phyloP scores from a whole-genome alignment of 2,888 invertebrate species.

The Tenthredo scrophulariae region DNA sequence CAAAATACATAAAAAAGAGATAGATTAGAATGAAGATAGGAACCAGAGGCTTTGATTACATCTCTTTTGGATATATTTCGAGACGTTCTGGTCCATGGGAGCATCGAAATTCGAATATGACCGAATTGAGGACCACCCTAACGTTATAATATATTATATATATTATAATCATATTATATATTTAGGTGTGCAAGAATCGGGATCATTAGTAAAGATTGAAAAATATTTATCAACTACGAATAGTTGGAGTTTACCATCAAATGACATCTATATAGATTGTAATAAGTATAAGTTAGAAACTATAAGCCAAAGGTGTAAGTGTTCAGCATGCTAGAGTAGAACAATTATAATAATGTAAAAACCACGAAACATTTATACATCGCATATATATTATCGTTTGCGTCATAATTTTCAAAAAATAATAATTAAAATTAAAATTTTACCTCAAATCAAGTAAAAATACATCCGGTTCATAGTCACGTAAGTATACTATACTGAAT shows the following conservation, averaged over 20 bases:
- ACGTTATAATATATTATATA: too few relatives aligned
- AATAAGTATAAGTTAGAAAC: neutral
- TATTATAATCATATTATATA: slow-evolving; percentile 3
- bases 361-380: slow-evolving; percentile 34
- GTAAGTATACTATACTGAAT: neutral
- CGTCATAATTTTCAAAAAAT: slow-evolving; percentile 2
- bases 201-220: slow-evolving; percentile 13
- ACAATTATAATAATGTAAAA: neutral
- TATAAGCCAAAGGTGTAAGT: slow-evolving; percentile 50
- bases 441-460: neutral
- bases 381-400: slow-evolving; percentile 12
- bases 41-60: too few relatives aligned
- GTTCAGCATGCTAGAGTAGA: slow-evolving; percentile 47
- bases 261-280: slow-evolving; percentile 5
- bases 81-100: too few relatives aligned
- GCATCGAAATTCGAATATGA: too few relatives aligned
- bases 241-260: slow-evolving; percentile 11
- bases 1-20: too few relatives aligned
- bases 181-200: slow-evolving; percentile 12
- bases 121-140: too few relatives aligned
- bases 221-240: slow-evolving; percentile 3
- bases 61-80: neutral
- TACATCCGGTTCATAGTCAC: neutral
- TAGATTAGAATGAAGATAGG: too few relatives aligned
- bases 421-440: neutral